A percentile compares a stretch with the other conserved stretches of the same genome.
Conservation (phyloP, 1,140 invertebrate species). For the Cepaea nemoralis region DNA sequence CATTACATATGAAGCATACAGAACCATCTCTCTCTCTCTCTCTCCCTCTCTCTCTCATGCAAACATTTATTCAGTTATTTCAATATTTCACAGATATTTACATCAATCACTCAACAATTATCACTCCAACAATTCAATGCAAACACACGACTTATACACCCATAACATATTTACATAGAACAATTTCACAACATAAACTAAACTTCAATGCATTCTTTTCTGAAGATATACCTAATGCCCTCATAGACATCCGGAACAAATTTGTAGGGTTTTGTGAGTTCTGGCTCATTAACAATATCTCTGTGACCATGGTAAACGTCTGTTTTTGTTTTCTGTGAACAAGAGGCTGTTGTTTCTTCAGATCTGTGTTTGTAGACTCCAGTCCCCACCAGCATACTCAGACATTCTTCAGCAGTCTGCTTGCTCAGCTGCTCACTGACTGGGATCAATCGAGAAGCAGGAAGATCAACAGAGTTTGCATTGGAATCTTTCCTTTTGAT, state of each 20-base stretch:
- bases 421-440: constrained; percentile 49
- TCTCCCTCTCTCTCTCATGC: no score
- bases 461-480: constrained; percentile 38
- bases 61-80: no score
- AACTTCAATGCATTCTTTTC: constrained; percentile 54
- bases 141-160: no score
- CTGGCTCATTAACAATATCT: constrained; percentile 65
- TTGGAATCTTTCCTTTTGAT: constrained; percentile 69
- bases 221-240: constrained; percentile 62
- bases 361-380: constrained; percentile 68
- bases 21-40: no score
- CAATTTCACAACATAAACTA: neutral
- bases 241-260: constrained; percentile 62
- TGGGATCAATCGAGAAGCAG: constrained; percentile 61
- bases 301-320: constrained; percentile 67
- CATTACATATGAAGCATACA: no score
- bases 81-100: no score
- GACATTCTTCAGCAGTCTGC: constrained; percentile 63
- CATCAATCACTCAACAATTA: no score
- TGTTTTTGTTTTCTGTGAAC: constrained; percentile 10
- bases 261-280: constrained; percentile 61
- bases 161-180: no score
- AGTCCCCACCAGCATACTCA: constrained; percentile 69
- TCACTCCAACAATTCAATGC: no score
- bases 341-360: constrained; percentile 40